Percentiles rank a stretch among this genome's conserved stretches.
These are phyloP conservation scores for Caenorhabditis sp. DNA, from an alignment of 2,888 invertebrate species.

Conservation along the genomic window DNA sequence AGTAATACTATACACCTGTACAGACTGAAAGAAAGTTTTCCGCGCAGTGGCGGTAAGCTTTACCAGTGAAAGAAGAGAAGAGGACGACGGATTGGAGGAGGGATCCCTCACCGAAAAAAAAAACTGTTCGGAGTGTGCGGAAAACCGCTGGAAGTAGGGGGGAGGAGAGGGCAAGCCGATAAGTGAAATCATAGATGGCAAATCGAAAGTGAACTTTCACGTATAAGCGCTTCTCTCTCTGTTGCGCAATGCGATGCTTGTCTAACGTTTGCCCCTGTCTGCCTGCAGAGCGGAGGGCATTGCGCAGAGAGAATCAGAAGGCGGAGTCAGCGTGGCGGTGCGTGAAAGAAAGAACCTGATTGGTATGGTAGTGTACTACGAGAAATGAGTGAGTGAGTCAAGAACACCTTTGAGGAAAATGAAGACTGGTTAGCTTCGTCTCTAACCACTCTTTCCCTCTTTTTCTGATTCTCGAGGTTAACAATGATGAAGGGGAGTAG, in stretches of 20 bases:
- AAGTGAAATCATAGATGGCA: slow-evolving; percentile 58
- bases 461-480: slow-evolving; percentile 43
- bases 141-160: slow-evolving; percentile 28
- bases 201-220: slow-evolving; percentile 62
- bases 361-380: slow-evolving; percentile 51
- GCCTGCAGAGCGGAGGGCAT: slow-evolving; percentile 53
- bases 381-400: slow-evolving; percentile 50
- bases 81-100: slow-evolving; percentile 1
- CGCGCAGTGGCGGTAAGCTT: slow-evolving; percentile 31
- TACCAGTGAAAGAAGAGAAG: slow-evolving; percentile 25
- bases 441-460: slow-evolving; percentile 32
- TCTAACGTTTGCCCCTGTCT: slow-evolving; percentile 59
- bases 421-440: slow-evolving; percentile 50
- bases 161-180: slow-evolving; percentile 34
- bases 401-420: slow-evolving; percentile 47
- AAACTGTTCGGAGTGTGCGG: slow-evolving; percentile 43
- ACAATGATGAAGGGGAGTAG: slow-evolving; percentile 39
- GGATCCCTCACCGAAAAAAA: slow-evolving; percentile 9
- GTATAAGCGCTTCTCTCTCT: slow-evolving; percentile 29
- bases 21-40: slow-evolving; percentile 24
- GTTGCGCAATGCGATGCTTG: slow-evolving; percentile 40
- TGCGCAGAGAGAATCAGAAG: slow-evolving; percentile 30
- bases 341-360: slow-evolving; percentile 62
- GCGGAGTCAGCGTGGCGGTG: slow-evolving; percentile 49
- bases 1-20: slow-evolving; percentile 32